phyloP scores from a whole-genome alignment of 2,888 invertebrate species.

The Lobophora halterata region DNA sequence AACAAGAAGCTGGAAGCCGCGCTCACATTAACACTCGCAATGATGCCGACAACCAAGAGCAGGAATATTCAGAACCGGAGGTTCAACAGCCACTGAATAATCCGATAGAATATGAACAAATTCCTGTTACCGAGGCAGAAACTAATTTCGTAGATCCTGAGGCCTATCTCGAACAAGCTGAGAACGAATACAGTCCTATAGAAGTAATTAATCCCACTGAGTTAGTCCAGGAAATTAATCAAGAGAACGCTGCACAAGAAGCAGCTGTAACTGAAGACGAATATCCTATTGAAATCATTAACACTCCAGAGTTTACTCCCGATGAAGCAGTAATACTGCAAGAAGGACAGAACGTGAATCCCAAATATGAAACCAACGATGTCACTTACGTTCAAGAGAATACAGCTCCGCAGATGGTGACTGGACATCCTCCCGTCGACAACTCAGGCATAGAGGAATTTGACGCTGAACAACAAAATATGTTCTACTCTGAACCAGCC shows the following conservation, averaged over 20 bases:
- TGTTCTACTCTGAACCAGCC: constrained; percentile 55
- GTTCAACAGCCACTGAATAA: constrained; percentile 9
- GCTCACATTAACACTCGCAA: constrained; percentile 10
- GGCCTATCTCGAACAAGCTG: constrained; percentile 27
- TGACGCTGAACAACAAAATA: constrained; percentile 53
- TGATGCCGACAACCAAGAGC: constrained; percentile 10
- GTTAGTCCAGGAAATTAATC: constrained; percentile 24
- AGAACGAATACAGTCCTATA: constrained; percentile 25
- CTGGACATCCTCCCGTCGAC: constrained; percentile 15
- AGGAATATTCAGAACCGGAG: constrained; percentile 20
- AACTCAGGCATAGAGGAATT: constrained; percentile 48
- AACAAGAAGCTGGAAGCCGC: constrained; percentile 11
- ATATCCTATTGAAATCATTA: constrained; percentile 34
- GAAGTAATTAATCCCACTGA: constrained; percentile 29
- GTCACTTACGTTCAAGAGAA: constrained; percentile 18
- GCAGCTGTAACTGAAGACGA: constrained; percentile 22
- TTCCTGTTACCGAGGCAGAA: constrained; percentile 18
- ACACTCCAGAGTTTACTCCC: constrained; percentile 36
- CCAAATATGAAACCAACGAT: constrained; percentile 24
- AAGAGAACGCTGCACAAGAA: constrained; percentile 17
- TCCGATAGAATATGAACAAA: constrained; percentile 19
- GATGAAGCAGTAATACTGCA: constrained; percentile 29
- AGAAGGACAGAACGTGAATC: constrained; percentile 35
- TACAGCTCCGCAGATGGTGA: constrained; percentile 4
- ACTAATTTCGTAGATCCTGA: constrained; percentile 16